Base-by-base conservation (phyloP, 2,113 vertebrate species). In the Falcunculus frontatus region DNA sequence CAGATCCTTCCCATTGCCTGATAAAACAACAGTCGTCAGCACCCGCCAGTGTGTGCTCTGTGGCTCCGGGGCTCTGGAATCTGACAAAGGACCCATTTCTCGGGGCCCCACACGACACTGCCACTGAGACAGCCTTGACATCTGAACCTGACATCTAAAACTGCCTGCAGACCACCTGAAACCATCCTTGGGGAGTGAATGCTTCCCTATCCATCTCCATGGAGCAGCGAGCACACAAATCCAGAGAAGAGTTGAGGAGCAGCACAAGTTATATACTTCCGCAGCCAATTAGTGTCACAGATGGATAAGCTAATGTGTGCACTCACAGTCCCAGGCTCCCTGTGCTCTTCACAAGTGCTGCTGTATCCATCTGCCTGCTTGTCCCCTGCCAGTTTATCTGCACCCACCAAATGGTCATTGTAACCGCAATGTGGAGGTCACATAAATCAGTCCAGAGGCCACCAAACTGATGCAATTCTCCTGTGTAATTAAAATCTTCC, bases 131-230 rank as follows among this genome's bases (percentile, higher is more conserved):
- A 74, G 47, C 83, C 30, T 65, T 65, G 55, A 21, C 14, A 80
- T 21, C 30, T 0, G 0, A 85, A 69, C 33, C 70, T 60, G 29
- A 30, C 4, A 0, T 9, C 30, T 39, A 44, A 55, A 84, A 75
- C 35, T 60, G 63, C 56, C 81, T 67, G 47, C 29, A 84, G 67
- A 52, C 16, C 8, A 4, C 53, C 74, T 72, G 37, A 62, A 60
- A 76, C 20, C 3, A 2, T 46, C 16, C 20, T 35, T 50, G 33
- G 56, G 35, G 37, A 6, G 0, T 30, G 33, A 78, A 11, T 0
- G 2, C 37, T 78, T 55, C 60, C 29, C 73, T 21, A 1, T 29
- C 53, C 73, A n/a, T 49, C 44, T 72, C 73, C 32, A 30, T 1
- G 2, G 39, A 87, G 76, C 42, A n/a, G 21, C 7, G 50, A 52